phyloP scores from a whole-genome alignment of 2,113 vertebrate genomes.

The Perca schrenkii region DNA sequence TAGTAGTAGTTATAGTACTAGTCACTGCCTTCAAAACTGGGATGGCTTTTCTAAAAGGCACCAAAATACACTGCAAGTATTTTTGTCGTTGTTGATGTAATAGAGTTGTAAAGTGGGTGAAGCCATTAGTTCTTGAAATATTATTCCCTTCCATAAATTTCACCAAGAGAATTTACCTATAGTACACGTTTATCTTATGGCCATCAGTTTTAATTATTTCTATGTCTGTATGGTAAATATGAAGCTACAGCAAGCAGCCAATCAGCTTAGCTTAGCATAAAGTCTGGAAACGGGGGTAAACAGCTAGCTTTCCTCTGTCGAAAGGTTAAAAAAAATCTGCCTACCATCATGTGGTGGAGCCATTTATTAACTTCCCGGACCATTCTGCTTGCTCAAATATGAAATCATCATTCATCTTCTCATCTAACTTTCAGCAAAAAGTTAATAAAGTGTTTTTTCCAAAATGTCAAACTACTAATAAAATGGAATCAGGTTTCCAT shows the following conservation, averaged over 20 bases:
- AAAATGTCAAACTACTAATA: background rate
- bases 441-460: background rate
- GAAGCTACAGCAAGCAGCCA: too few relatives aligned
- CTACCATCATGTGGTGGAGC: too few relatives aligned
- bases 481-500: background rate
- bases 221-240: too few relatives aligned
- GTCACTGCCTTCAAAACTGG: slow-evolving; percentile 14
- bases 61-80: background rate
- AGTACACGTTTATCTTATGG: background rate
- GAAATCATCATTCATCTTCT: background rate
- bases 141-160: background rate
- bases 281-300: too few relatives aligned
- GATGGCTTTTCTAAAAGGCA: background rate
- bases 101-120: background rate
- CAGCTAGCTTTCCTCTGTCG: too few relatives aligned
- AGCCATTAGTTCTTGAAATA: background rate
- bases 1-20: background rate
- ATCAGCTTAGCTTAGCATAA: too few relatives aligned
- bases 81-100: background rate
- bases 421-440: background rate
- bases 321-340: too few relatives aligned
- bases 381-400: background rate
- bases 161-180: background rate
- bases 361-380: too few relatives aligned
- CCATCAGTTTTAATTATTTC: background rate